These are phyloP conservation scores for Tinea trinotella DNA, from an alignment of 2,888 invertebrate species.

Conservation along the genomic window DNA sequence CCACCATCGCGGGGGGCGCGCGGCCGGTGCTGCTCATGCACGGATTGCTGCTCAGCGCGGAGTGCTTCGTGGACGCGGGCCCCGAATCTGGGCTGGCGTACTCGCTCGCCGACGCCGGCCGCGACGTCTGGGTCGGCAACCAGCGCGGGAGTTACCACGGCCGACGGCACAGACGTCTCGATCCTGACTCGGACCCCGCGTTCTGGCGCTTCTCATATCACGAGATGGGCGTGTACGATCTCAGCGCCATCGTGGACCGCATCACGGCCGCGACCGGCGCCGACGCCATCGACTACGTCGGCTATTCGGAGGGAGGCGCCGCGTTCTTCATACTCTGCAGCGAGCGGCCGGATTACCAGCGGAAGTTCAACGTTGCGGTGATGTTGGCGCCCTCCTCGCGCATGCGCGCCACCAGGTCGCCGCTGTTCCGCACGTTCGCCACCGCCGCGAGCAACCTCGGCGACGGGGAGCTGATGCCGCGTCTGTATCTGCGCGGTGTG, in stretches of 20 bases:
- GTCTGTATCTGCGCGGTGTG: not conserved
- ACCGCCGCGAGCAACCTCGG: not conserved
- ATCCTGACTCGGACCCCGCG: constrained; percentile 12
- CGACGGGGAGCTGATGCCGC: not conserved
- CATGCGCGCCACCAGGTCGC: not conserved
- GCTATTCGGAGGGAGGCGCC: constrained; percentile 18
- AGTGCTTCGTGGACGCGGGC: constrained; percentile 15
- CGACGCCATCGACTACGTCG: constrained; percentile 6
- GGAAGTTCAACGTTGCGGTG: not conserved
- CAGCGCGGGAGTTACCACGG: constrained; percentile 12
- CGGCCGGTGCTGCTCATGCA: constrained; percentile 15
- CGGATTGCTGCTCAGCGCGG: constrained; percentile 11
- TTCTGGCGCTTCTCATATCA: constrained; percentile 19
- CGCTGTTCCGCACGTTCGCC: not conserved
- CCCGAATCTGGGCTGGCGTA: not conserved
- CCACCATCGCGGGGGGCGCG: not conserved
- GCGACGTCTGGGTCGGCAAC: constrained; percentile 5
- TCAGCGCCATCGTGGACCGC: constrained; percentile 14
- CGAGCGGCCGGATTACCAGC: not conserved
- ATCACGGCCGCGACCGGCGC: not conserved
- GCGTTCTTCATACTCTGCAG: constrained; percentile 8
- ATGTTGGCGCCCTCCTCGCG: not conserved
- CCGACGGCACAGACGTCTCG: not conserved
- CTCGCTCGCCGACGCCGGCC: constrained; percentile 1
- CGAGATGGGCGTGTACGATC: constrained; percentile 17